Percentiles rank a stretch among this genome's conserved stretches.
phyloP scores from a whole-genome alignment of 2,797 vertebrate species.

The Monodelphis domestica region DNA sequence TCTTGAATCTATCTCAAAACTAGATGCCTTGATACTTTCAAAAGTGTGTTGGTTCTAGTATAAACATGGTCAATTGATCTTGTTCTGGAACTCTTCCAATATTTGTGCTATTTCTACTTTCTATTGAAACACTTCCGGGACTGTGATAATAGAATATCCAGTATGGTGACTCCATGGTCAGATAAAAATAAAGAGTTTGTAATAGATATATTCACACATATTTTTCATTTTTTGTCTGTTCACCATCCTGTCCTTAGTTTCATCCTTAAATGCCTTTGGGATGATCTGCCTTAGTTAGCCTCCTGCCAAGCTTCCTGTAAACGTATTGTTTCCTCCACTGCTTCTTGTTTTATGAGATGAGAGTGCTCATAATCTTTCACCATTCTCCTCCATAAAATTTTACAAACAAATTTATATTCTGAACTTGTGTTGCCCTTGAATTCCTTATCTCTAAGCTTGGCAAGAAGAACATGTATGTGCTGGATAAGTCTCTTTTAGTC shows the following conservation, averaged over 20 bases:
- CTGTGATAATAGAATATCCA: not conserved
- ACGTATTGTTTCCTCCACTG: not conserved
- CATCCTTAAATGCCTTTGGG: not conserved
- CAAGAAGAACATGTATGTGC: not conserved
- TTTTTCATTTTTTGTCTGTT: not conserved
- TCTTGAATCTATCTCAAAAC: not conserved
- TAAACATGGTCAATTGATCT: not conserved
- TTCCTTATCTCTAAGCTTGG: not conserved
- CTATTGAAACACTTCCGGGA: not conserved
- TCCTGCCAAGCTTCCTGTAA: not conserved
- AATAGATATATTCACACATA: not conserved
- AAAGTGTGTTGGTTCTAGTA: not conserved
- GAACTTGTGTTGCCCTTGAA: not conserved
- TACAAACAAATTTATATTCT: not conserved
- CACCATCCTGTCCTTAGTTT: not conserved
- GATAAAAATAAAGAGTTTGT: not conserved
- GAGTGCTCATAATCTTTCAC: conserved; percentile 4
- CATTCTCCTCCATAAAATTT: not conserved
- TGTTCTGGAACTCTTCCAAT: not conserved
- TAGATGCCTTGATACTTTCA: not conserved
- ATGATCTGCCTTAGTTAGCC: not conserved
- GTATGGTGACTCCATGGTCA: not conserved
- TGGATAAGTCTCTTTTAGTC: not conserved
- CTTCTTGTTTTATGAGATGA: not conserved
- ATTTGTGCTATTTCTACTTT: not conserved